phyloP scores from a whole-genome alignment of 2,797 vertebrate genomes.

The Pteronotus mesoamericanus region DNA sequence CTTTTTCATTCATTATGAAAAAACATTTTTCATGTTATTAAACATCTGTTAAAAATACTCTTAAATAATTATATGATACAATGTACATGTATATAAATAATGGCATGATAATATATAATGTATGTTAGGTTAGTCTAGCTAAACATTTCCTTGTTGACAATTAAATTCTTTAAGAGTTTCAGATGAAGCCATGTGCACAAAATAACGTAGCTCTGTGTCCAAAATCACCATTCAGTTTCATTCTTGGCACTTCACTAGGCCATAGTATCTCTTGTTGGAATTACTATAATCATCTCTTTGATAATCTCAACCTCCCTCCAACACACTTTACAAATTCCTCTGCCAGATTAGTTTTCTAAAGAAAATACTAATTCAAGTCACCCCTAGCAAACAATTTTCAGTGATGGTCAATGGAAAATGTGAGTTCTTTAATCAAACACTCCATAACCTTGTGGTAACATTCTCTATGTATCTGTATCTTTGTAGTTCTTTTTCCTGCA shows the following conservation, averaged over 20 bases:
- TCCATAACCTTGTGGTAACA: background rate
- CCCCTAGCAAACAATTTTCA: background rate
- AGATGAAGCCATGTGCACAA: background rate
- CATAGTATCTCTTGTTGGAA: background rate
- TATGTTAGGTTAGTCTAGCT: background rate
- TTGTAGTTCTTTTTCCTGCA: background rate
- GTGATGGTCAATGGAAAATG: background rate
- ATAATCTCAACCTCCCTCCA: background rate
- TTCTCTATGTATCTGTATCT: background rate
- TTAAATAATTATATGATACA: background rate
- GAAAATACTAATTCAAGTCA: background rate
- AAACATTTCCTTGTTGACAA: background rate
- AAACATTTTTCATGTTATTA: background rate
- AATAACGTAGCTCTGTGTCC: background rate
- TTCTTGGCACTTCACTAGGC: background rate
- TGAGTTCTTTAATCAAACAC: background rate
- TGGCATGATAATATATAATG: background rate
- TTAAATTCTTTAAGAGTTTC: background rate
- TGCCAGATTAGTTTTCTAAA: background rate
- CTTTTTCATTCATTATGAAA: background rate
- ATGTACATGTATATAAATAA: background rate
- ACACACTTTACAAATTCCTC: background rate
- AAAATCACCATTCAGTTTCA: background rate
- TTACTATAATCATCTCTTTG: background rate
- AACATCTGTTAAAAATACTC: background rate